phyloP scores from a whole-genome alignment of 2,888 invertebrate species.

The Tryphoninae sp. region DNA sequence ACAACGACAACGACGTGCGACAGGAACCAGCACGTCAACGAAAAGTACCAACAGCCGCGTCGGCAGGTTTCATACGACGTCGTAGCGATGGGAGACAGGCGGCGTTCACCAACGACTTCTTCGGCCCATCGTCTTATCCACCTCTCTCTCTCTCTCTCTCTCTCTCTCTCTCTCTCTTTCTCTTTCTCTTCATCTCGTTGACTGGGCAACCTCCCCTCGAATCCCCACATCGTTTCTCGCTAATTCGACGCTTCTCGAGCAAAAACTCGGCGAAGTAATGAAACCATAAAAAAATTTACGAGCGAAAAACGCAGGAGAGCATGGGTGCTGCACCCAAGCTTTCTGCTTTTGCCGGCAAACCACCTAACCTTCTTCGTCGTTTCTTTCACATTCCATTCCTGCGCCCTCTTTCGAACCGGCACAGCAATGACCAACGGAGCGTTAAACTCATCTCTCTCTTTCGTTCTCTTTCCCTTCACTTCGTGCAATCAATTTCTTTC shows the following conservation, averaged over 20 bases:
- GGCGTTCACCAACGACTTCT: not conserved
- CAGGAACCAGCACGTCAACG: constrained; percentile 36
- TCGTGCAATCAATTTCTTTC: constrained; percentile 61
- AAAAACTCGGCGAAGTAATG: constrained; percentile 65
- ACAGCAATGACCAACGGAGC: constrained; percentile 56
- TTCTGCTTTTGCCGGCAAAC: constrained; percentile 48
- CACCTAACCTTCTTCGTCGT: constrained; percentile 27
- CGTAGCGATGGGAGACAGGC: constrained; percentile 10
- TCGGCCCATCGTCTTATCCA: not conserved
- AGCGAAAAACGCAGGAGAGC: constrained; percentile 57
- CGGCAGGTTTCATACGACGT: constrained; percentile 28
- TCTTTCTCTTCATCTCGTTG: not conserved
- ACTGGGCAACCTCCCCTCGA: not conserved
- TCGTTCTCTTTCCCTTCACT: constrained; percentile 20
- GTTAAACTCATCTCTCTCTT: constrained; percentile 50
- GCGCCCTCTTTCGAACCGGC: constrained; percentile 25
- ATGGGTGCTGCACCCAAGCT: constrained; percentile 42
- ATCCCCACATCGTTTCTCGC: constrained; percentile 25
- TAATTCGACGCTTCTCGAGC: constrained; percentile 60
- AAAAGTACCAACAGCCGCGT: constrained; percentile 32
- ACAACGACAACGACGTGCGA: constrained; percentile 34
- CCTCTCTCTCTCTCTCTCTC: not conserved
- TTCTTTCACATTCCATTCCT: constrained; percentile 39
- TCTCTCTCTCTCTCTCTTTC: not conserved
- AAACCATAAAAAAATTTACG: constrained; percentile 73